phyloP scores from a whole-genome alignment of 2,113 vertebrate genomes.

The Gavialis gangeticus region DNA sequence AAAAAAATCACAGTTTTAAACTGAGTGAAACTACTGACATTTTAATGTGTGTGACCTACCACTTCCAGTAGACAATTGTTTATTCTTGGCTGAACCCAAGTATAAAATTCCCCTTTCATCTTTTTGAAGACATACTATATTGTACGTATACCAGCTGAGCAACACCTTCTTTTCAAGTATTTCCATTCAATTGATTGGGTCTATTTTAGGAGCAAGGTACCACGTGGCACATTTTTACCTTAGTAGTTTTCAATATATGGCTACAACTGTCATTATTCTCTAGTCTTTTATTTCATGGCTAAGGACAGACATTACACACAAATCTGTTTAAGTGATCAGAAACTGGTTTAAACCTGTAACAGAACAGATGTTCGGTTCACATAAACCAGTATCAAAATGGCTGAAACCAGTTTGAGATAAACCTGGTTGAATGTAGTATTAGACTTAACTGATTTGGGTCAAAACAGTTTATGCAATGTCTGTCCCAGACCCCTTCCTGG shows the following conservation, averaged over 20 bases:
- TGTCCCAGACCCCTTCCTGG: no score
- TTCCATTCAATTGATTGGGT: background rate
- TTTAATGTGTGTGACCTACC: background rate
- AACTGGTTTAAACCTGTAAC: no score
- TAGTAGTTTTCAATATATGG: background rate
- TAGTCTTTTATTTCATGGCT: background rate
- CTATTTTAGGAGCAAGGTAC: background rate
- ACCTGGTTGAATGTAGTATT: no score
- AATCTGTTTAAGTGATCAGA: no score
- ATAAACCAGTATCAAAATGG: no score
- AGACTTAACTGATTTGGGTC: no score
- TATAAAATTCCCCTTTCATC: background rate
- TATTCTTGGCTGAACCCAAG: constrained; percentile 9
- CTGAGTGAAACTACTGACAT: background rate
- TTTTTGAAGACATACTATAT: background rate
- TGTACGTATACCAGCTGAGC: background rate
- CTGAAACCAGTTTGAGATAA: no score
- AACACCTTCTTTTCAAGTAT: background rate
- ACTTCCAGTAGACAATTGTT: background rate
- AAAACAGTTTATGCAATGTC: no score
- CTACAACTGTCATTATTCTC: background rate
- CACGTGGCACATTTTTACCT: background rate
- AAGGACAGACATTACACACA: no score
- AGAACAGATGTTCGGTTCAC: no score
- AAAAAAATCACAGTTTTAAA: background rate